Evolutionary conservation across 1,140 invertebrate species (phyloP).

Genomic region (Papilio polyxenes): DNA sequence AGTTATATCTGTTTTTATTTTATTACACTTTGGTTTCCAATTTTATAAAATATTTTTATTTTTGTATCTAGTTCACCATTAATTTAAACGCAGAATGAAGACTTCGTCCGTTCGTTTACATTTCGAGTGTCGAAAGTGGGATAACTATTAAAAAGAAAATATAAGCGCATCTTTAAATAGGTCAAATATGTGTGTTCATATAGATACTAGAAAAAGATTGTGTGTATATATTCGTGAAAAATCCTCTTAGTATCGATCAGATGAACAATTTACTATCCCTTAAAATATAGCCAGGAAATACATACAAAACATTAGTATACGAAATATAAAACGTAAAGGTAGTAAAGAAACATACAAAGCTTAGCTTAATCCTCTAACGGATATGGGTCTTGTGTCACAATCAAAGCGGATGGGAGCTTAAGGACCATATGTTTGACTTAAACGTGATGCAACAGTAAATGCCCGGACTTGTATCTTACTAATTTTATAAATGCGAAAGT

Average conservation of each 20-base stretch:
- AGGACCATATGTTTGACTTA: background rate
- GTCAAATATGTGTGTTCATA: background rate
- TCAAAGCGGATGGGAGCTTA: conserved; percentile 14
- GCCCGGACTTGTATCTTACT: background rate
- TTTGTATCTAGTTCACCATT: conserved; percentile 20
- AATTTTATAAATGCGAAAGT: no score
- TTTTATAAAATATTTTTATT: conserved; percentile 16
- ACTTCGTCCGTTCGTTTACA: conserved; percentile 9
- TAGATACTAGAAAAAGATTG: background rate
- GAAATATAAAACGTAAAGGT: background rate
- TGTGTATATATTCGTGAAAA: background rate
- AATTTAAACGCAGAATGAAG: conserved; percentile 15
- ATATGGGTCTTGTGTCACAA: conserved; percentile 23
- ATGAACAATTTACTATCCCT: background rate
- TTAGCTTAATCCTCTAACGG: conserved; percentile 14
- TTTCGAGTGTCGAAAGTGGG: conserved; percentile 1
- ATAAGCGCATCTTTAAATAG: background rate
- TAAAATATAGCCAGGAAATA: background rate
- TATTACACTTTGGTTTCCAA: background rate
- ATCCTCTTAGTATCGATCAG: background rate
- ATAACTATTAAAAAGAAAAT: conserved; percentile 14
- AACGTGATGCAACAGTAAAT: background rate
- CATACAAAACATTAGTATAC: background rate
- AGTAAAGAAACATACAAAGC: conserved; percentile 6
- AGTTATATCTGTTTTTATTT: conserved; percentile 8